A percentile compares a stretch with the other conserved stretches of the same genome.
Evolutionary conservation across 1,140 invertebrate genomes (phyloP).

Genomic region (Dinoponera quadriceps): DNA sequence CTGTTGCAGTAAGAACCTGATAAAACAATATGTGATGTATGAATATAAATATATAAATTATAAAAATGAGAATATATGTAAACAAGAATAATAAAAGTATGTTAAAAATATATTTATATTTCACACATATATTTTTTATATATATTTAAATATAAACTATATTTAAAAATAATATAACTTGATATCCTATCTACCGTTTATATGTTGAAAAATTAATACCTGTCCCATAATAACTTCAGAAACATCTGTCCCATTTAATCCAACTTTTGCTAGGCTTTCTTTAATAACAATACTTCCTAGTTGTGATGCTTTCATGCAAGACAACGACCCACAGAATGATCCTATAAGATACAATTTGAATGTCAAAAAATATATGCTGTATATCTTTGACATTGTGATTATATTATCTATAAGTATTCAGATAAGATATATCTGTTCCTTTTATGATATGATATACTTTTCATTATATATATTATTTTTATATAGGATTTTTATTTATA

Average conservation of each 20-base stretch:
- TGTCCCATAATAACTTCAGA: slow-evolving; percentile 95
- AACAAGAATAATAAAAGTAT: not conserved
- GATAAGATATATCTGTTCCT: not conserved
- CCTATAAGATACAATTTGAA: slow-evolving; percentile 85
- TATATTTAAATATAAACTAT: slow-evolving; percentile 16
- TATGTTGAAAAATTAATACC: slow-evolving; percentile 84
- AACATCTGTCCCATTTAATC: slow-evolving; percentile 88
- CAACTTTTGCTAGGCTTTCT: slow-evolving; percentile 89
- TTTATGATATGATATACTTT: not conserved
- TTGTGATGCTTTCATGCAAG: slow-evolving; percentile 89
- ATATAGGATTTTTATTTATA: too few relatives aligned
- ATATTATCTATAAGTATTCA: not conserved
- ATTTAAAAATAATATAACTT: slow-evolving; percentile 7
- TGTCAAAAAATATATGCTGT: not conserved
- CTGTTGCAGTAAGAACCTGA: slow-evolving; percentile 89
- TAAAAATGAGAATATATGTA: slow-evolving; percentile 14
- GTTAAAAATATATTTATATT: not conserved
- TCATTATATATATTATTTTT: too few relatives aligned
- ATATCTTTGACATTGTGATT: too few relatives aligned
- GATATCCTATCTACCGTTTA: not conserved
- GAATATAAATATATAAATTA: slow-evolving; percentile 43
- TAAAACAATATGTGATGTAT: slow-evolving; percentile 52
- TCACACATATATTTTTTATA: not conserved
- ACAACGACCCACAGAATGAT: slow-evolving; percentile 90
- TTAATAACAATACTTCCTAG: slow-evolving; percentile 92